Percentiles rank a stretch among this genome's conserved stretches.
These are phyloP conservation scores for Astyanax mexicanus DNA, from an alignment of 2,797 vertebrate genomes.

Conservation along the genomic window DNA sequence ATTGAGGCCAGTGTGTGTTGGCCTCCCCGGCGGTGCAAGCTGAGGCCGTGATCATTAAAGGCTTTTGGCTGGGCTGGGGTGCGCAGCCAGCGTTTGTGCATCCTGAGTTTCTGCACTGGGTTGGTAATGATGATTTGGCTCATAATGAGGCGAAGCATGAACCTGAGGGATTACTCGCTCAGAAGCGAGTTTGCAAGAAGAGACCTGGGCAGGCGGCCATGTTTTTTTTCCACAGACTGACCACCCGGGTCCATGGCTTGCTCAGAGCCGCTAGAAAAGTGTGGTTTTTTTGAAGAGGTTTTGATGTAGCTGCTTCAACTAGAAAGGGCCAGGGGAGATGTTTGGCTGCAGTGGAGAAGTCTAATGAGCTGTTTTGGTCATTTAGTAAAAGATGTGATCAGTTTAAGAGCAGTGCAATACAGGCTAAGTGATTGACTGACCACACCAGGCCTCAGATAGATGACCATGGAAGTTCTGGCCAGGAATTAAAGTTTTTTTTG, in stretches of 20 bases:
- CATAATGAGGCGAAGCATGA: slow-evolving; percentile 45
- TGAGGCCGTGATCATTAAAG: slow-evolving; percentile 47
- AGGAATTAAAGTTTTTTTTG: neutral
- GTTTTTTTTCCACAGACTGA: slow-evolving; percentile 40
- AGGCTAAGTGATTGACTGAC: slow-evolving; percentile 16
- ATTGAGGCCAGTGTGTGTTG: slow-evolving; percentile 29
- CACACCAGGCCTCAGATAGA: neutral
- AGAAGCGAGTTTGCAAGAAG: slow-evolving; percentile 46
- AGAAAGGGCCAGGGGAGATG: slow-evolving; percentile 25
- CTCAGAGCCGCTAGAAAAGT: slow-evolving; percentile 30
- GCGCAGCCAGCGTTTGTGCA: slow-evolving; percentile 18
- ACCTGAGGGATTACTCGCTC: slow-evolving; percentile 48
- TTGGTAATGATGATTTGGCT: slow-evolving; percentile 60
- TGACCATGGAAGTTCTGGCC: neutral
- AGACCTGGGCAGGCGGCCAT: slow-evolving; percentile 53
- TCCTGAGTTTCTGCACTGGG: slow-evolving; percentile 36
- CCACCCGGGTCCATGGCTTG: slow-evolving; percentile 21
- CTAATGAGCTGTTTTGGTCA: slow-evolving; percentile 38
- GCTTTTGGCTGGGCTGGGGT: slow-evolving; percentile 25
- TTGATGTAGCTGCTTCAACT: slow-evolving; percentile 31
- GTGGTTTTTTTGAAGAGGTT: slow-evolving; percentile 7
- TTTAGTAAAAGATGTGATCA: slow-evolving; percentile 17
- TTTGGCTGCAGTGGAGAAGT: slow-evolving; percentile 9
- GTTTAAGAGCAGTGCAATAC: slow-evolving; percentile 4
- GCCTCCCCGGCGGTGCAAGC: slow-evolving; percentile 33